phyloP scores from a whole-genome alignment of 2,113 vertebrate genomes.

The Dascyllus trimaculatus region DNA sequence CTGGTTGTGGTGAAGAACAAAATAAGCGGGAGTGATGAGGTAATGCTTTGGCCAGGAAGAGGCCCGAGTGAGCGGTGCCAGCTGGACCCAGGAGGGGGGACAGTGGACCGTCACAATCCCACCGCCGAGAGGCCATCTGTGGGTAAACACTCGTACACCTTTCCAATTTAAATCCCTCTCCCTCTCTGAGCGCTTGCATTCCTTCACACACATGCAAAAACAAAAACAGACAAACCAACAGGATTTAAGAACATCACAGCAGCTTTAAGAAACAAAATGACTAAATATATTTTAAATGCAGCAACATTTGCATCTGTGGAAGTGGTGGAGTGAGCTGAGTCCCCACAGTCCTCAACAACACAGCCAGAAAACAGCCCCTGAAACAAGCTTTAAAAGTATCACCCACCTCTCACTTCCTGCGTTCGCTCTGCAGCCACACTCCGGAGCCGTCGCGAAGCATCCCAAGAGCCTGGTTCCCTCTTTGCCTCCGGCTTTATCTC shows the following conservation, averaged over 20 bases:
- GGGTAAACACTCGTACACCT: constrained; percentile 49
- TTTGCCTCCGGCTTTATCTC: constrained; percentile 36
- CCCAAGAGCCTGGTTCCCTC: constrained; percentile 16
- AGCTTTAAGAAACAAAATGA: no score
- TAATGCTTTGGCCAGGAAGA: constrained; percentile 63
- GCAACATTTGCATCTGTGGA: not conserved
- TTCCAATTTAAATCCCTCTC: constrained; percentile 41
- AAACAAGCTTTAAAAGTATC: not conserved
- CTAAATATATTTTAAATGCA: not conserved
- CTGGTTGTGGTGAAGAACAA: constrained; percentile 1
- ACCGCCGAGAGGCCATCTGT: constrained; percentile 79
- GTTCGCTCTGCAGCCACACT: not conserved
- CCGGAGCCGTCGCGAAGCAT: constrained; percentile 14
- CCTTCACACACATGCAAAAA: constrained; percentile 36
- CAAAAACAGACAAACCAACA: not conserved
- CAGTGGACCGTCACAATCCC: constrained; percentile 55
- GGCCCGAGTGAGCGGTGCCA: constrained; percentile 46
- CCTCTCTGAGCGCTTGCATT: constrained; percentile 35
- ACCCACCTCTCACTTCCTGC: constrained; percentile 45
- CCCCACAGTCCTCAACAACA: not conserved
- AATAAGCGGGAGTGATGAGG: constrained; percentile 48
- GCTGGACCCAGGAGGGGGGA: constrained; percentile 64
- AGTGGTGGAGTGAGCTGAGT: not conserved
- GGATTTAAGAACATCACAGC: no score
- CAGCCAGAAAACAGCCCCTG: not conserved